These are phyloP conservation scores for Arrhamphus sclerolepis DNA, from an alignment of 2,797 vertebrate genomes.

Conservation along the genomic window DNA sequence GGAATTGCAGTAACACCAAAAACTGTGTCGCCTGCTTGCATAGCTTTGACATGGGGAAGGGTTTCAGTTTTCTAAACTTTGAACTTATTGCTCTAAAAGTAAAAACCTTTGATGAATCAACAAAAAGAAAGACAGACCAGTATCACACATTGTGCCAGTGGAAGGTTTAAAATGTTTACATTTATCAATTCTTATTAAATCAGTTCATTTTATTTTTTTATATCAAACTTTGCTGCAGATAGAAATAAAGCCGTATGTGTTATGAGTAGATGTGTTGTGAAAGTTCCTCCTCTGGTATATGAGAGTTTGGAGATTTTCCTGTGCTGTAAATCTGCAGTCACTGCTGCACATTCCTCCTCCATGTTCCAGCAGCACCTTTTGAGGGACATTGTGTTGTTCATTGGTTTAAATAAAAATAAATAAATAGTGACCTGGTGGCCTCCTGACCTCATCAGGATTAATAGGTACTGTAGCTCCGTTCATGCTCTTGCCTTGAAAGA, in stretches of 20 bases:
- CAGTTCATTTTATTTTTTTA: background rate
- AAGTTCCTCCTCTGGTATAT: background rate
- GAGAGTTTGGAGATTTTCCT: background rate
- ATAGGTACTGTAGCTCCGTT: slow-evolving; percentile 16
- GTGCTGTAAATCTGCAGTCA: slow-evolving; percentile 33
- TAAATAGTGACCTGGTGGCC: background rate
- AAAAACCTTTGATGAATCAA: background rate
- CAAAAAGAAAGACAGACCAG: background rate
- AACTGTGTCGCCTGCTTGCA: no score
- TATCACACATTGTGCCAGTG: slow-evolving; percentile 51
- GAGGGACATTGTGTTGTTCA: slow-evolving; percentile 29
- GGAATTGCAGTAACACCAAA: no score
- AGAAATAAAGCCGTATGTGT: slow-evolving; percentile 6
- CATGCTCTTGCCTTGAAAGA: slow-evolving; percentile 6
- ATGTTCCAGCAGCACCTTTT: background rate
- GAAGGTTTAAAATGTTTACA: slow-evolving; percentile 49
- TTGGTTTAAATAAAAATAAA: no score
- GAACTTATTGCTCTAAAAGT: background rate
- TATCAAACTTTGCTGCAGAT: background rate
- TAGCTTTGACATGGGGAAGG: background rate
- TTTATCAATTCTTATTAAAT: slow-evolving; percentile 9
- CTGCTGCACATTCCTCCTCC: no score
- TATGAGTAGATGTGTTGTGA: background rate
- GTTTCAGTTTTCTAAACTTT: no score
- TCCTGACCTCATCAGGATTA: slow-evolving; percentile 4